Evolutionary conservation across 35 echinoderm and acorn worm species (phyloP).

Genomic region (Patiria miniata): DNA sequence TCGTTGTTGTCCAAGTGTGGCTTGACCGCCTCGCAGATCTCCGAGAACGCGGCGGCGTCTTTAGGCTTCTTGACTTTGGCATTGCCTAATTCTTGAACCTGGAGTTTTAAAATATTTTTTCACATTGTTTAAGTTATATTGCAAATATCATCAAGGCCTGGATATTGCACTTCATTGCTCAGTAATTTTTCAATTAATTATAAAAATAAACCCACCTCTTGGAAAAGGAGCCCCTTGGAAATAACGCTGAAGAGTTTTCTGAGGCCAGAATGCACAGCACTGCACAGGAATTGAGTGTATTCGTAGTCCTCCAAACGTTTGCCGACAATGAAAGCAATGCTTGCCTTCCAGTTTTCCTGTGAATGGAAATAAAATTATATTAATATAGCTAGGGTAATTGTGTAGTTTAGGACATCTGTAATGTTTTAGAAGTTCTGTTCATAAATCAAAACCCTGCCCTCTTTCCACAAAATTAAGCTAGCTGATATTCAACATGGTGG

Average conservation of each 20-base stretch:
- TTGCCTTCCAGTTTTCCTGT: slow-evolving; percentile 91
- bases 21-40: slow-evolving; percentile 98
- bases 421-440: too few species aligned
- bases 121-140: too few species aligned
- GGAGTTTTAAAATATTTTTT: neutral
- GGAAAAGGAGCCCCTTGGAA: slow-evolving; percentile 58
- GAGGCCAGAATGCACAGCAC: slow-evolving; percentile 55
- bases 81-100: slow-evolving; percentile 92
- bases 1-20: slow-evolving; percentile 74
- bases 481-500: too few species aligned
- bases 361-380: slow-evolving; percentile 23
- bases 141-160: too few species aligned
- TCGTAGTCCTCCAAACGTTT: slow-evolving; percentile 78
- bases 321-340: slow-evolving; percentile 69
- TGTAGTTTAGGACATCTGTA: too few species aligned
- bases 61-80: slow-evolving; percentile 89
- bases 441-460: too few species aligned
- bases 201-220: slow-evolving; percentile 69
- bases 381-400: too few species aligned
- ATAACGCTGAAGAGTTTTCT: slow-evolving; percentile 86
- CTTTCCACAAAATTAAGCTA: too few species aligned
- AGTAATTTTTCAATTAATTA: too few species aligned
- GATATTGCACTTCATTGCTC: too few species aligned
- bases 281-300: slow-evolving; percentile 43
- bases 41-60: slow-evolving; percentile 76